phyloP scores from a whole-genome alignment of 2,113 vertebrate genomes.

The Ondatra zibethicus region DNA sequence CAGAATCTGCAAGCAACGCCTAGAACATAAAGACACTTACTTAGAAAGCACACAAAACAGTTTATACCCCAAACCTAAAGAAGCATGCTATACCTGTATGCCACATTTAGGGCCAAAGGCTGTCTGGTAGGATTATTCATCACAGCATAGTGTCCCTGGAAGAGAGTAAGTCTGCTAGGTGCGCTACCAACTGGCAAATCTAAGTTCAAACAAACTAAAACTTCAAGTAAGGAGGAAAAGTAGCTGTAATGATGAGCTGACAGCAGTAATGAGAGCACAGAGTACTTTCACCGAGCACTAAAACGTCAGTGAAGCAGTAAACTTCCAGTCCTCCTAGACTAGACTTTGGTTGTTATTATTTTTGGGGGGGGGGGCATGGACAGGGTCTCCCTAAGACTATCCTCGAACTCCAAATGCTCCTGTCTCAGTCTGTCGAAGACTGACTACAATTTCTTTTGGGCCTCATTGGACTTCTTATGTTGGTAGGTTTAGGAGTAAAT shows the following conservation, averaged over 20 bases:
- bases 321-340: neutral
- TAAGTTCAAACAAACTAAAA: conserved; percentile 34
- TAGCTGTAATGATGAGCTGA: neutral
- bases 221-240: neutral
- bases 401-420: neutral
- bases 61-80: neutral
- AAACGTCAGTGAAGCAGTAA: neutral
- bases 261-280: neutral
- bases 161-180: neutral
- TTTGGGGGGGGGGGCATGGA: too few species aligned
- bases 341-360: neutral
- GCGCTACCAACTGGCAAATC: neutral
- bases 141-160: conserved; percentile 96
- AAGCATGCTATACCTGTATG: conserved; percentile 91
- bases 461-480: conserved; percentile 22
- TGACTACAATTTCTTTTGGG: neutral
- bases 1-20: conserved; percentile 98
- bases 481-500: neutral
- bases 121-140: conserved; percentile 99
- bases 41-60: rapidly evolving
- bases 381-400: neutral
- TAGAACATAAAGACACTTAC: conserved; percentile 29
- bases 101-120: conserved; percentile 95
- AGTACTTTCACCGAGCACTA: neutral
- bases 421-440: neutral